phyloP scores from a whole-genome alignment of 2,113 vertebrate species.

The Phocoena phocoena region DNA sequence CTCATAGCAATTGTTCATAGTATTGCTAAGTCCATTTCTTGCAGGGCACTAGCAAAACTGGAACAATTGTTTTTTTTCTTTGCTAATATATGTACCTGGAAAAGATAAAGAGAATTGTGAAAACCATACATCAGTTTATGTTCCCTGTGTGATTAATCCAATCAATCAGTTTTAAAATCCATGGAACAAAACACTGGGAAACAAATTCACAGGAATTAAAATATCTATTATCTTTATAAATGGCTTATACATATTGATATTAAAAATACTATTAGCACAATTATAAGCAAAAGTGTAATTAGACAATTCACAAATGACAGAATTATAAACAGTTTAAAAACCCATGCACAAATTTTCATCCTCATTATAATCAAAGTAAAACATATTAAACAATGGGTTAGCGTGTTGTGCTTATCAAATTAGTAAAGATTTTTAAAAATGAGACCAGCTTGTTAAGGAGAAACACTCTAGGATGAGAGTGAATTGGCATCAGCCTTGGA shows the following conservation, averaged over 20 bases:
- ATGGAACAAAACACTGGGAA: neutral
- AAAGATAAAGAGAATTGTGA: neutral
- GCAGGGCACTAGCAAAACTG: neutral
- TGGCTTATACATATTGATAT: neutral
- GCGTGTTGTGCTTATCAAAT: neutral
- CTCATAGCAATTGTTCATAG: neutral
- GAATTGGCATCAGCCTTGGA: neutral
- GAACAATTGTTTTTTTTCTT: neutral
- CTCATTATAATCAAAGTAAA: conserved; percentile 38
- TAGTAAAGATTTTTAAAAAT: neutral
- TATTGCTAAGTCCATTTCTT: neutral
- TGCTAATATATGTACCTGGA: neutral
- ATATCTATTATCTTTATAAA: neutral
- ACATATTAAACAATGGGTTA: neutral
- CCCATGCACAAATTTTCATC: neutral
- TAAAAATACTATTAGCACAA: neutral
- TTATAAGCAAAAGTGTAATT: conserved; percentile 14
- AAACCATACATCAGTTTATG: neutral
- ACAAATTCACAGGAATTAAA: conserved; percentile 26
- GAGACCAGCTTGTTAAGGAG: neutral
- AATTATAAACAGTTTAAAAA: conserved; percentile 31
- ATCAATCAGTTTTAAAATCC: neutral
- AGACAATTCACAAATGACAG: neutral
- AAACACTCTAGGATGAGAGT: neutral
- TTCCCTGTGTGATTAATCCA: neutral